A percentile compares a stretch with the other conserved stretches of the same genome.
These are phyloP conservation scores for Drosophila tripunctata DNA, from an alignment of 2,888 invertebrate species.

Conservation along the genomic window DNA sequence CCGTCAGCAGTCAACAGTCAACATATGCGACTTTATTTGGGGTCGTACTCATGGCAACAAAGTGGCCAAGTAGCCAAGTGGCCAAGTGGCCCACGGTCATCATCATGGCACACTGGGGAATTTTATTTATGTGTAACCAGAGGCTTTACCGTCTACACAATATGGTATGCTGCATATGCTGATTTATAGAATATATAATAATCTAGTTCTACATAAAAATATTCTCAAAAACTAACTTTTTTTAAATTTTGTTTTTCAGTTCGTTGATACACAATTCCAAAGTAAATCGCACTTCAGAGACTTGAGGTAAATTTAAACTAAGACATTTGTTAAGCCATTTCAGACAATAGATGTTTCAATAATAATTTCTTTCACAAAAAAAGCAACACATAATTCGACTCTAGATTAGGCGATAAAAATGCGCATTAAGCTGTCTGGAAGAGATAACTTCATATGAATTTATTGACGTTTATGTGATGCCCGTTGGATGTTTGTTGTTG, in stretches of 20 bases:
- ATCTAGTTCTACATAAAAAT: not conserved
- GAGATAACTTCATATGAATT: slow-evolving; percentile 77
- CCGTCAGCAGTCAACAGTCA: slow-evolving; percentile 51
- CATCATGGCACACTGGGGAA: slow-evolving; percentile 10
- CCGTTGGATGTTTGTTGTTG: slow-evolving; percentile 12
- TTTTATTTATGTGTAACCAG: not conserved
- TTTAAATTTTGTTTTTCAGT: slow-evolving; percentile 20
- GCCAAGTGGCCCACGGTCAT: slow-evolving; percentile 39
- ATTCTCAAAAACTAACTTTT: not conserved
- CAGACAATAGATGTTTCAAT: slow-evolving; percentile 36
- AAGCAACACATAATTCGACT: slow-evolving; percentile 47
- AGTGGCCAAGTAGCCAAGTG: slow-evolving; percentile 34
- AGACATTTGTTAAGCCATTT: slow-evolving; percentile 23
- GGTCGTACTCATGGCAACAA: slow-evolving; percentile 51
- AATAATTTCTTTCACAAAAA: slow-evolving; percentile 26
- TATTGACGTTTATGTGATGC: slow-evolving; percentile 65
- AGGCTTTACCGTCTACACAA: slow-evolving; percentile 10
- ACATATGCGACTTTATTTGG: slow-evolving; percentile 64
- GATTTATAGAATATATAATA: not conserved
- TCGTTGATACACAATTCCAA: slow-evolving; percentile 2
- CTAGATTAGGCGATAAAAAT: slow-evolving; percentile 71
- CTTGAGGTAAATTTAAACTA: slow-evolving; percentile 56
- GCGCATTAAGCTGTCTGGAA: slow-evolving; percentile 75
- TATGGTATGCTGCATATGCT: not conserved
- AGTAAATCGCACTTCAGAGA: slow-evolving; percentile 22